These are phyloP conservation scores for Pseudochromis fuscus DNA, from an alignment of 2,797 vertebrate species.

Conservation along the genomic window DNA sequence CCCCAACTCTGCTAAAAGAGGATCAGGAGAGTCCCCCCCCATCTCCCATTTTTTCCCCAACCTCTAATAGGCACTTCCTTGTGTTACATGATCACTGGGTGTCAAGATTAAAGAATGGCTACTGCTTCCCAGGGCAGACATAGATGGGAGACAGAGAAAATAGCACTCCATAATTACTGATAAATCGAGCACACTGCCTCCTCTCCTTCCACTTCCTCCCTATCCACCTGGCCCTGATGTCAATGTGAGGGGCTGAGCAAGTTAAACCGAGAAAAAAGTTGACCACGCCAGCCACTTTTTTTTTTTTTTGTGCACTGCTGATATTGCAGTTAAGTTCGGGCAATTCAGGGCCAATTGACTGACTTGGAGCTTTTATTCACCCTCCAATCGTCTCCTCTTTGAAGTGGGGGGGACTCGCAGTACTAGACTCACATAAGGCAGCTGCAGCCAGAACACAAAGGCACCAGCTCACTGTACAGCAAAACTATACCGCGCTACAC, in stretches of 20 bases:
- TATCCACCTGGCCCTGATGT: conserved; percentile 79
- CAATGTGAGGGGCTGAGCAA: conserved; percentile 74
- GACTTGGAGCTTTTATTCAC: conserved; percentile 79
- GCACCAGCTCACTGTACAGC: conserved; percentile 51
- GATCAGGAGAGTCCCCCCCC: conserved; percentile 69
- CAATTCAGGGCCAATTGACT: conserved; percentile 78
- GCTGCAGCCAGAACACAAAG: conserved; percentile 66
- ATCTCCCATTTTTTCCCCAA: conserved; percentile 77
- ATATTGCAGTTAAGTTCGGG: conserved; percentile 83
- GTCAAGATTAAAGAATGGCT: conserved; percentile 87
- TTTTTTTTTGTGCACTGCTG: conserved; percentile 67
- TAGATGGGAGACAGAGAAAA: conserved; percentile 81
- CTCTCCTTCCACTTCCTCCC: conserved; percentile 69
- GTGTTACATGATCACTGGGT: conserved; percentile 82
- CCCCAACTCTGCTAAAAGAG: conserved; percentile 69
- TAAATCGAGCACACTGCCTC: conserved; percentile 82
- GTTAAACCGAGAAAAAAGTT: conserved; percentile 69
- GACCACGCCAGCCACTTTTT: conserved; percentile 75
- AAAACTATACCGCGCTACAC: conserved; percentile 30
- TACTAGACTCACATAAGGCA: conserved; percentile 50
- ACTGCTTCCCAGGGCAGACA: conserved; percentile 75
- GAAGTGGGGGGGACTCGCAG: conserved; percentile 66
- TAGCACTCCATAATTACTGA: conserved; percentile 85
- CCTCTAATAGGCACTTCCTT: conserved; percentile 82
- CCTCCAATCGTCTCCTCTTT: conserved; percentile 74